These are phyloP conservation scores for Chymomyza amoena DNA, from an alignment of 2,888 invertebrate genomes.

Conservation along the genomic window DNA sequence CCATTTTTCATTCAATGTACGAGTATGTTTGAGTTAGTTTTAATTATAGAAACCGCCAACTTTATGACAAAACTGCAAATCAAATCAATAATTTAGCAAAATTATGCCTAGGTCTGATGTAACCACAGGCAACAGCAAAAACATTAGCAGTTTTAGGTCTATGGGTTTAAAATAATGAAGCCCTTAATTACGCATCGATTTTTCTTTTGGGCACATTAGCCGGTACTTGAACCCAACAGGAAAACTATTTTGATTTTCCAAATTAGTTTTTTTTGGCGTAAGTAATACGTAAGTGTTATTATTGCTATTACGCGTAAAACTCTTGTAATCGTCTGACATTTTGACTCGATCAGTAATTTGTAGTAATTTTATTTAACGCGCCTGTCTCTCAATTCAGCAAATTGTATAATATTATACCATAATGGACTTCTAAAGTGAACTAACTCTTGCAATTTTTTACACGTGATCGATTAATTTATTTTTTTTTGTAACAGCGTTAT, in stretches of 20 bases:
- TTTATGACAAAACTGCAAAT: background rate
- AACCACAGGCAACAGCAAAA: background rate
- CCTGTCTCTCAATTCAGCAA: background rate
- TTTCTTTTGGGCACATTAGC: background rate
- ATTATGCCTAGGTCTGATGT: background rate
- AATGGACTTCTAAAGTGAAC: background rate
- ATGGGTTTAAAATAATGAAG: background rate
- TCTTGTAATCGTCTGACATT: background rate
- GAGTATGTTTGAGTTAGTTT: background rate
- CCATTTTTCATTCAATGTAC: background rate
- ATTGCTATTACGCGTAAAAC: background rate
- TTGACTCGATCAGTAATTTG: background rate
- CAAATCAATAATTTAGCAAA: background rate
- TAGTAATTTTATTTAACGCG: background rate
- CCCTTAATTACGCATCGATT: background rate
- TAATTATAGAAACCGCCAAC: background rate
- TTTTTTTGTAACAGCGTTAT: no score
- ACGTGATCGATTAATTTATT: background rate
- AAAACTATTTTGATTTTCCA: background rate
- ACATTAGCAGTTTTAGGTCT: background rate
- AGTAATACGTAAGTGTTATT: background rate
- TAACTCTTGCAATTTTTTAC: background rate
- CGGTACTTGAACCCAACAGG: background rate
- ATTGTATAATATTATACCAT: background rate
- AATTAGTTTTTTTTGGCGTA: background rate